Evolutionary conservation across 2,888 invertebrate genomes (phyloP).

Genomic region (Apodemia mormo): DNA sequence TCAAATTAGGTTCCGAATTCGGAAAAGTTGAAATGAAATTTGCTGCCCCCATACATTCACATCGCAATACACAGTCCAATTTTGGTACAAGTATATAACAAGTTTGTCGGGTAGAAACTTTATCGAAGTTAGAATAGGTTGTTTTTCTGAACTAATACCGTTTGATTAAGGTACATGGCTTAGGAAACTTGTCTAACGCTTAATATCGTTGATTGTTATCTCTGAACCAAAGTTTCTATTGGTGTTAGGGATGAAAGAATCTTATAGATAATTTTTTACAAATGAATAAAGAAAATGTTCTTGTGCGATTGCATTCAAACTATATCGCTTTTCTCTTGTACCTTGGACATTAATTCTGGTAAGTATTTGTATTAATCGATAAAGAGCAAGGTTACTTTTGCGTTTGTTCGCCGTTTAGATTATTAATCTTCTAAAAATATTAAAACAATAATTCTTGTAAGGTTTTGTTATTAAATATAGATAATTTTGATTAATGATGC

Average conservation of each 20-base stretch:
- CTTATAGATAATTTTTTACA: constrained; percentile 1
- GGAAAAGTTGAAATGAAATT: constrained; percentile 4
- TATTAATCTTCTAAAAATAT: too few relatives aligned
- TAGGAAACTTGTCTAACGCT: constrained; percentile 23
- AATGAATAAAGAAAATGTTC: background rate
- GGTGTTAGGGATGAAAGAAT: background rate
- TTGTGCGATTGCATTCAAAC: background rate
- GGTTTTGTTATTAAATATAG: too few relatives aligned
- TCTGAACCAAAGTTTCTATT: constrained; percentile 13
- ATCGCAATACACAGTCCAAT: background rate
- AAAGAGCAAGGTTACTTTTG: background rate
- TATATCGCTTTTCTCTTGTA: background rate
- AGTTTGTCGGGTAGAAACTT: constrained; percentile 8
- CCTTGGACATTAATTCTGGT: background rate
- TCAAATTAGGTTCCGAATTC: constrained; percentile 5
- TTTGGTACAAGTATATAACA: background rate
- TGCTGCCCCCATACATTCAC: background rate
- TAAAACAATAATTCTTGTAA: too few relatives aligned
- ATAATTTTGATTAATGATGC: too few relatives aligned
- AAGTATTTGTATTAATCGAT: background rate
- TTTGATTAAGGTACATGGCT: constrained; percentile 20
- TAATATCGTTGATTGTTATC: constrained; percentile 26
- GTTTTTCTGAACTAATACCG: constrained; percentile 26
- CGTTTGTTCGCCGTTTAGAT: too few relatives aligned
- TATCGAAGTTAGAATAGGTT: constrained; percentile 17